These are phyloP conservation scores for Pelecanoides urinatrix DNA, from an alignment of 2,113 vertebrate species.

Conservation along the genomic window DNA sequence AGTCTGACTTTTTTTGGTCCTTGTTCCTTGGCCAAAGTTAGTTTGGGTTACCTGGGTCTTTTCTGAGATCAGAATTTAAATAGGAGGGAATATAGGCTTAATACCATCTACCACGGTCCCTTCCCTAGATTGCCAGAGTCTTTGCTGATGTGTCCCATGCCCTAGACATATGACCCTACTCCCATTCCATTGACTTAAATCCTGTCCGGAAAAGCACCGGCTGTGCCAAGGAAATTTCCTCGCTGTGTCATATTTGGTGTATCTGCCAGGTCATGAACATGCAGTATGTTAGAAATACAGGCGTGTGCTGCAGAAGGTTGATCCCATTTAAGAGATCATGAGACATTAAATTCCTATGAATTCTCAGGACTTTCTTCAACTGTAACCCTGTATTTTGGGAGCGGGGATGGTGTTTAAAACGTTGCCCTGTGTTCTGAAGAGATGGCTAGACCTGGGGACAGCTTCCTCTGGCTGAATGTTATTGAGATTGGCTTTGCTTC, in stretches of 20 bases:
- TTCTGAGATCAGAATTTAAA: not conserved
- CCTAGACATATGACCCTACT: not conserved
- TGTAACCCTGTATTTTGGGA: not conserved
- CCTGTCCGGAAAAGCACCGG: not conserved
- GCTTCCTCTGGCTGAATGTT: not conserved
- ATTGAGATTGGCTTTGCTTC: not conserved
- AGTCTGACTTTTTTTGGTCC: not conserved
- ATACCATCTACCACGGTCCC: not conserved
- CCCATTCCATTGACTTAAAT: not conserved
- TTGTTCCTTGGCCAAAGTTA: not conserved
- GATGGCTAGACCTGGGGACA: not conserved
- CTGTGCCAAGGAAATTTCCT: not conserved
- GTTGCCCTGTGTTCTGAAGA: not conserved
- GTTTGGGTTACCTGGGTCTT: not conserved
- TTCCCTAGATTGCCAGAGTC: not conserved
- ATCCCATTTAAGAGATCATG: not conserved
- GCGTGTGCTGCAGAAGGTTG: not conserved
- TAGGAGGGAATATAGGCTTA: not conserved
- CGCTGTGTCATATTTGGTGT: not conserved
- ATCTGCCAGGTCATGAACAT: not conserved
- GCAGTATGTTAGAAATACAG: not conserved
- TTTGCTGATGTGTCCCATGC: not conserved
- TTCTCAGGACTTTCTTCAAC: slow-evolving; percentile 8
- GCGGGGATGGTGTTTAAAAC: not conserved
- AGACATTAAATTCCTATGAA: not conserved